Evolutionary conservation across 2,113 vertebrate species (phyloP).

Genomic region (Plecotus auritus): DNA sequence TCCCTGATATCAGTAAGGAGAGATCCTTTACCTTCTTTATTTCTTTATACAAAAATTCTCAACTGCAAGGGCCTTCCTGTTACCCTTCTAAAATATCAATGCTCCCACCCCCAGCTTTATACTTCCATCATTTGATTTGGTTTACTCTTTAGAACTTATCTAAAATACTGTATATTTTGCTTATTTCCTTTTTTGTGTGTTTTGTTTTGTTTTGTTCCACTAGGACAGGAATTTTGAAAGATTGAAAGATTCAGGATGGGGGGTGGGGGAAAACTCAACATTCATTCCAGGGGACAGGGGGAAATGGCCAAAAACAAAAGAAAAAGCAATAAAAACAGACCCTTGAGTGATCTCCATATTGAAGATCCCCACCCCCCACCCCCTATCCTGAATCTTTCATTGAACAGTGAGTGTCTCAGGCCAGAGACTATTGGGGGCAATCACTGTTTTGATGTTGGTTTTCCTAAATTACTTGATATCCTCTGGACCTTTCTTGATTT

Average conservation of each 20-base stretch:
- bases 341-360: neutral
- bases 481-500: neutral
- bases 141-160: neutral
- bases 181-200: neutral
- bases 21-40: neutral
- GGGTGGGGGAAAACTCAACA: neutral
- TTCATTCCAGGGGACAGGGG: neutral
- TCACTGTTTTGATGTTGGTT: neutral
- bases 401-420: neutral
- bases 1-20: neutral
- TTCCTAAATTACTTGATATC: neutral
- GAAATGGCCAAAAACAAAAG: neutral
- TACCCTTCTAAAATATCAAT: neutral
- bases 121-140: neutral
- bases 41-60: neutral
- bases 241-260: no score
- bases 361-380: neutral
- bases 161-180: neutral
- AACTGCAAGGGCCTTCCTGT: neutral
- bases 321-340: neutral
- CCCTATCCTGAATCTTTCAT: neutral
- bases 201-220: neutral
- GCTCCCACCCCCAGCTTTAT: neutral
- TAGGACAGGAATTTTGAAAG: neutral
- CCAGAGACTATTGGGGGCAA: neutral